Conservation (phyloP, 2,113 vertebrate genomes). For the human region GRCh38 chr17:29721001-29721500, state of each 20-base stretch:
- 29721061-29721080: slow-evolving; percentile 36
- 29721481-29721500: neutral
- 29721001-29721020: neutral
- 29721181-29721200: slow-evolving; percentile 46
- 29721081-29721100: neutral
- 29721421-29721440: slow-evolving; percentile 44
- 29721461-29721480: slow-evolving; percentile 34
- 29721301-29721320: neutral
- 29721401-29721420: slow-evolving; percentile 38
- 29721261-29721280: neutral
- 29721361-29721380: neutral
- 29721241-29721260: slow-evolving; percentile 44
- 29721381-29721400: slow-evolving; percentile 30
- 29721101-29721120: neutral
- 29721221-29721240: slow-evolving; percentile 34
- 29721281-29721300: neutral
- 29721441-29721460: slow-evolving; percentile 34
- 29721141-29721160: slow-evolving; percentile 24
- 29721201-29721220: slow-evolving; percentile 48
- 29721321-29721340: neutral
- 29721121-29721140: neutral
- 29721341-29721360: neutral
- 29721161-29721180: slow-evolving; percentile 54
- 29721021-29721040: neutral
- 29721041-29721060: slow-evolving; percentile 42